Conservation (phyloP, 2,113 vertebrate genomes). For the Recurvirostra avosetta region DNA sequence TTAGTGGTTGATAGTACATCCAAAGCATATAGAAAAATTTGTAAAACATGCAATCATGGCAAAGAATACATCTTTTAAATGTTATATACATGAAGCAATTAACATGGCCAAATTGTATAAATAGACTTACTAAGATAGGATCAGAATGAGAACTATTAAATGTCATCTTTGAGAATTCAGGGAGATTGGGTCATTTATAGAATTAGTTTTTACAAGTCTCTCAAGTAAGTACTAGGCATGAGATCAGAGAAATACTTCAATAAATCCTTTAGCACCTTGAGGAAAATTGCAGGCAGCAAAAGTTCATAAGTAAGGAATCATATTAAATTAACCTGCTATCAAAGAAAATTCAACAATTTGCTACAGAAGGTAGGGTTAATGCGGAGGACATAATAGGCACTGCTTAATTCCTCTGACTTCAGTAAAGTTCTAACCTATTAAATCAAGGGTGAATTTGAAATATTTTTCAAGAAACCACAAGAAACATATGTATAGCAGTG, state of each 20-base stretch:
- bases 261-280: background rate
- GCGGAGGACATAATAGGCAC: background rate
- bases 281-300: background rate
- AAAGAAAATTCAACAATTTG: background rate
- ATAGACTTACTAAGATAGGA: background rate
- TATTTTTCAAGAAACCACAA: background rate
- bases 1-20: background rate
- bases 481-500: background rate
- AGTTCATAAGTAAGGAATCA: background rate
- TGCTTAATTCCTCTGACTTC: background rate
- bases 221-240: background rate
- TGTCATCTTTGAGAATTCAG: background rate
- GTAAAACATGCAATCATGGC: background rate
- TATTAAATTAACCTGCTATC: background rate
- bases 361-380: background rate
- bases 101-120: background rate
- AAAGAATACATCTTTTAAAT: background rate
- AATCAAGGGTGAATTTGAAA: background rate
- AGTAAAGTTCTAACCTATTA: background rate
- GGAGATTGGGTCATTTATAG: background rate
- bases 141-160: background rate
- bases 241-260: constrained; percentile 16
- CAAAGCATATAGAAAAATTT: background rate
- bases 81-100: background rate
- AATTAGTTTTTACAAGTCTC: background rate